Percentiles rank a stretch among this genome's conserved stretches.
Evolutionary conservation across 2,888 invertebrate genomes (phyloP).

Genomic region (Dryobotodes eremita): DNA sequence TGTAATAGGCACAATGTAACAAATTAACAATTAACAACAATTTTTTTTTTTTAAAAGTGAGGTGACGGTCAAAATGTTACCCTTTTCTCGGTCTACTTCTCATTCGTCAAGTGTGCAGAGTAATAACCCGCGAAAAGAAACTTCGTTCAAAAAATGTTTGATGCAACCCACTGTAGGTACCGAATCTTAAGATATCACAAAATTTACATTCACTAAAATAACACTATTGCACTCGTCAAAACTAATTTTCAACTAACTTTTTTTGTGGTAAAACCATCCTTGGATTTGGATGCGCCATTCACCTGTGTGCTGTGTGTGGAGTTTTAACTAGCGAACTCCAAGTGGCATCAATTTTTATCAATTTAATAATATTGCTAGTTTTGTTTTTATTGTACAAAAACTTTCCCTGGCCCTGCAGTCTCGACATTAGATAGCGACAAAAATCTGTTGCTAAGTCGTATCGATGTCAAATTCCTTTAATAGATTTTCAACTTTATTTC

Average conservation of each 20-base stretch:
- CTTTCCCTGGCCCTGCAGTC: too few species aligned
- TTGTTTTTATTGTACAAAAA: background rate
- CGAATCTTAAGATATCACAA: background rate
- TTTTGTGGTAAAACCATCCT: background rate
- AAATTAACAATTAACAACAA: too few species aligned
- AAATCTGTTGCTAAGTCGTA: too few species aligned
- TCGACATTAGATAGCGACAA: too few species aligned
- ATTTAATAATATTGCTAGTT: background rate
- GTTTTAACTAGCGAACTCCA: background rate
- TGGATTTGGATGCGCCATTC: background rate
- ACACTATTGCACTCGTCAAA: background rate
- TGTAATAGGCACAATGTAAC: background rate
- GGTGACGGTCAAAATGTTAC: too few species aligned
- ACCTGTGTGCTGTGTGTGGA: background rate
- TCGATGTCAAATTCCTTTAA: too few species aligned
- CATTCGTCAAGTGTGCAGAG: too few species aligned
- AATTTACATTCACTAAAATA: background rate
- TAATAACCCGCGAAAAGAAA: too few species aligned
- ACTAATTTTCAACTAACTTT: constrained; percentile 1
- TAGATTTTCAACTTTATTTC: too few species aligned
- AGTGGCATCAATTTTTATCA: constrained; percentile 10
- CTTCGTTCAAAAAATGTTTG: background rate
- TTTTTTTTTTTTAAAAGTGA: too few species aligned
- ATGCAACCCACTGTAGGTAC: background rate
- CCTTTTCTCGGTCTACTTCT: too few species aligned